Evolutionary conservation across 2,113 vertebrate genomes (phyloP), one percentile per base, ranked within the genome.

Genomic region (Ariopsis seemanni): DNA sequence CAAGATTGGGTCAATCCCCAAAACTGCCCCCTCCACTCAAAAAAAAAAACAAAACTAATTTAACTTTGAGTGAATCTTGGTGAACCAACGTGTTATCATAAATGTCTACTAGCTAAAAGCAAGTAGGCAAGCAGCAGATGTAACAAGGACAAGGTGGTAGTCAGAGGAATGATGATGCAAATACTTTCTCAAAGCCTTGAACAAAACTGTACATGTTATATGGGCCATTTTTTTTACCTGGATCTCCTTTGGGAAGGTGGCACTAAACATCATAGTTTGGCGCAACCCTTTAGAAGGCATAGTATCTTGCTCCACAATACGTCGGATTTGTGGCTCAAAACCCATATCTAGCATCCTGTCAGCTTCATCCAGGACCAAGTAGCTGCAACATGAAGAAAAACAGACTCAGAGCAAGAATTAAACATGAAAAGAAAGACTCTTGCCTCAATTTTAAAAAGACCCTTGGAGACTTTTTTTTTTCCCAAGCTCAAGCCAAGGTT

Each of bases 261-360:
- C 98, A 91, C 98, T 99, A 93, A 99, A 99, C 98, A 99, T 99
- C 97, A 99, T 97, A 88, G 98, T 99, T 75, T 99, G 98, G 75
- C 98, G 96, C 85, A 97, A 93, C 10, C 97, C 98, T 90, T 99
- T 99, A 20, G 95, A 97, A 1, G 98, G 98, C 98, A 99, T 99
- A 81, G 97, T 97, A 93, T 99, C 98, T 91, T 99, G 96, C 84
- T 99, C 98, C 65, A 99, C 97, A 74, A 99, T 99, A 84, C 97
- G 96, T 42, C 98, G 94, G n/a, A 99, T 99, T 92, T 99, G 98
- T 85, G 98, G 98, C 89, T 99, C 98, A 18, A 99, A 99, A 0
- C 98, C 98, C 98, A 99, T 99, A 92, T 99, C 98, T 92, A 99
- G 93, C 98, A 99, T 99, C 18, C 98, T 94, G 91, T 99, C 98